Conservation (phyloP, 2,888 invertebrate genomes). For the Acanthosepion lycidas region DNA sequence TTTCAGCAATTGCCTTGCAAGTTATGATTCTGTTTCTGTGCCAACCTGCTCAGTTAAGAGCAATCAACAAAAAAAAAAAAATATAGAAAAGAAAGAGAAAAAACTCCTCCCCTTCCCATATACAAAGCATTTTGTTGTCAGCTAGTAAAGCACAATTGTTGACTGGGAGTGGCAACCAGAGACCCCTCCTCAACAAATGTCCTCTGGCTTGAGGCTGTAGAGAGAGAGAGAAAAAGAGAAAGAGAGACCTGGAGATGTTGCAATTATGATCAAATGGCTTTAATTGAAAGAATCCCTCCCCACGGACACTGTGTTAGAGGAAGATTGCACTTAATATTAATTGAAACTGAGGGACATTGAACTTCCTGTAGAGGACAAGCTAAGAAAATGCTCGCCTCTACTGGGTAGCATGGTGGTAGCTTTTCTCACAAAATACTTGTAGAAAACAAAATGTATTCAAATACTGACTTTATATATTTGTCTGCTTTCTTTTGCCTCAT, state of each 20-base stretch:
- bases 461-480: no score
- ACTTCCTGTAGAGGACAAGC: not conserved
- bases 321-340: constrained; percentile 1
- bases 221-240: not conserved
- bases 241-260: not conserved
- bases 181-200: not conserved
- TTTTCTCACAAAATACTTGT: no score
- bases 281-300: not conserved
- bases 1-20: not conserved
- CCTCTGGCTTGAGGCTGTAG: not conserved
- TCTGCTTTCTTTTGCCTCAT: no score
- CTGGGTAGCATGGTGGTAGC: no score
- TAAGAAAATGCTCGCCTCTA: not conserved
- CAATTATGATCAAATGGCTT: constrained; percentile 13
- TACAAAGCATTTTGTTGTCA: not conserved
- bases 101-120: not conserved
- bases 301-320: not conserved
- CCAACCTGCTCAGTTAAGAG: not conserved
- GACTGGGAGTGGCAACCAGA: not conserved
- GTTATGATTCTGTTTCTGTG: not conserved
- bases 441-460: no score
- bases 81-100: not conserved
- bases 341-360: not conserved
- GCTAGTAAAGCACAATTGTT: not conserved
- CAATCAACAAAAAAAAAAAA: no score